Evolutionary conservation across 2,113 vertebrate species (phyloP).

Genomic region (Tenebrosternarchus preto): DNA sequence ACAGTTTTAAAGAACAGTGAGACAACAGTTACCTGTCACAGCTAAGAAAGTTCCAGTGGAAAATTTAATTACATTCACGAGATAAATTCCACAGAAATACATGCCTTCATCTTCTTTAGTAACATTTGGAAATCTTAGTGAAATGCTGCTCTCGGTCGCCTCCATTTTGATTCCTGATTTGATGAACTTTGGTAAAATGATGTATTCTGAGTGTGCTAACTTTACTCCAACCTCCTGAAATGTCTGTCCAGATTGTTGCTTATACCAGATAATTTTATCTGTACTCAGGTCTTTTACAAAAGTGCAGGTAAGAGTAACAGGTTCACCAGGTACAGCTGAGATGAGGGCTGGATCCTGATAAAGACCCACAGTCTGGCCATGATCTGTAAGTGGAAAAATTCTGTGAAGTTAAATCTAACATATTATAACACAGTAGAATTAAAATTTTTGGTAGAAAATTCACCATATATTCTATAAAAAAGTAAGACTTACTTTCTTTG

Average conservation of each 20-base stretch:
- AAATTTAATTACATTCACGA: neutral
- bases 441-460: no score
- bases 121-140: no score
- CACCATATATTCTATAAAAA: no score
- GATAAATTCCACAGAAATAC: constrained; percentile 13
- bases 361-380: neutral
- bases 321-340: neutral
- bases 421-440: no score
- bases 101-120: no score
- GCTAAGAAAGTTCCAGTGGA: constrained; percentile 29
- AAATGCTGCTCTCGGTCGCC: no score
- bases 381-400: no score
- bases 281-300: neutral
- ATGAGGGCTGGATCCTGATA: neutral
- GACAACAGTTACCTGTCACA: constrained; percentile 28
- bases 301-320: constrained; percentile 12
- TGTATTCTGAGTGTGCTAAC: neutral
- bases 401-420: no score
- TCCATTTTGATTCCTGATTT: neutral
- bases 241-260: constrained; percentile 5
- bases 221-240: neutral
- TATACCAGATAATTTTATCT: neutral
- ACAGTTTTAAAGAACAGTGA: neutral
- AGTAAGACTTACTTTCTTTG: no score
- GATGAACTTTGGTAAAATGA: neutral